phyloP scores from a whole-genome alignment of 2,888 invertebrate genomes.

The Limnephilus auricula region DNA sequence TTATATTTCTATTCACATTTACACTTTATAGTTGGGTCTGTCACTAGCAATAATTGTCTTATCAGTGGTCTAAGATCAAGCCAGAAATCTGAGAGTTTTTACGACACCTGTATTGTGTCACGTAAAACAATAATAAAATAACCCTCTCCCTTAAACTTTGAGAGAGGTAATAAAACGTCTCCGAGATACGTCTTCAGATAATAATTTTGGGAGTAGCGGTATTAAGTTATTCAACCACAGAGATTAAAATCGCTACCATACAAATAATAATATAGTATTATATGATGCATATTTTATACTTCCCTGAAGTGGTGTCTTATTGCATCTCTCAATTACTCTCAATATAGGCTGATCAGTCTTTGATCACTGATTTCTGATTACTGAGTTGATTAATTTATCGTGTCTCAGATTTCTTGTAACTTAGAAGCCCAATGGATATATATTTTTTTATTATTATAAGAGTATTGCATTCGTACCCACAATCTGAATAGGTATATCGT shows the following conservation, averaged over 20 bases:
- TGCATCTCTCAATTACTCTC: not conserved
- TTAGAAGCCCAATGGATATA: not conserved
- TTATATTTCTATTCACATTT: too few species aligned
- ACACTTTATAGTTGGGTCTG: too few species aligned
- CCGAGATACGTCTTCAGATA: slow-evolving; percentile 26
- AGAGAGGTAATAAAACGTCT: not conserved
- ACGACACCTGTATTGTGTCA: not conserved
- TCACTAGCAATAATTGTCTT: too few species aligned
- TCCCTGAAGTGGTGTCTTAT: not conserved
- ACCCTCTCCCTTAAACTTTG: not conserved
- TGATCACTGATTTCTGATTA: not conserved
- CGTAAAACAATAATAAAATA: slow-evolving; percentile 11
- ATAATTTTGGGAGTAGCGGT: not conserved
- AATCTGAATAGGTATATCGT: too few species aligned
- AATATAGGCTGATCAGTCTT: not conserved
- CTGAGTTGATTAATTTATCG: not conserved
- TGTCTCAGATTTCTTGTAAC: not conserved
- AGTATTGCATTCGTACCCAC: too few species aligned
- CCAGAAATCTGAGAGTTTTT: not conserved
- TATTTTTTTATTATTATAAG: not conserved
- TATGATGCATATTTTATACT: not conserved
- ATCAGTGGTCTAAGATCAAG: not conserved
- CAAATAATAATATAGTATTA: not conserved
- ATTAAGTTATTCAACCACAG: not conserved
- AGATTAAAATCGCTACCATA: slow-evolving; percentile 10